Conservation (phyloP, 2,888 invertebrate species). For the Germaria angustata region DNA sequence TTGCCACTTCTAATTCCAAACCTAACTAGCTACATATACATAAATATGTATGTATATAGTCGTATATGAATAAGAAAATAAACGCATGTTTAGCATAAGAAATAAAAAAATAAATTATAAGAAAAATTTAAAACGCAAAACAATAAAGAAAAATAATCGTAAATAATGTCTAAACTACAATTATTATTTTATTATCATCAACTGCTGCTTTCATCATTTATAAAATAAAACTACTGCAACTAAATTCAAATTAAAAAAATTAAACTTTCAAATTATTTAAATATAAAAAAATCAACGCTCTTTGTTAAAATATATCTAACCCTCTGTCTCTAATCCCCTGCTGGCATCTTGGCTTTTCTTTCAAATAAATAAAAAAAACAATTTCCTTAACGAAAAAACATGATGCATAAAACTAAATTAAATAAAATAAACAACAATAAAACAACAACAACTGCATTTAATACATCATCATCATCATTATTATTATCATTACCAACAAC, state of each 20-base stretch:
- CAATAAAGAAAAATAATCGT: constrained; percentile 13
- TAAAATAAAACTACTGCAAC: constrained; percentile 37
- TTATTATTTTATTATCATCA: constrained; percentile 39
- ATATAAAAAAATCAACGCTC: not conserved
- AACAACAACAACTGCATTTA: constrained; percentile 69
- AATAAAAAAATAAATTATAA: constrained; percentile 1
- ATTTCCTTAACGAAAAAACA: constrained; percentile 37
- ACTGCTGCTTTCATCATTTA: constrained; percentile 36
- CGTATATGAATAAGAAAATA: too few species aligned
- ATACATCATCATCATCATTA: constrained; percentile 67
- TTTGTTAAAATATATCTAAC: constrained; percentile 28
- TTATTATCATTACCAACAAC: not conserved
- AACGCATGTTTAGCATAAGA: constrained; percentile 23
- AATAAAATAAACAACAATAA: constrained; percentile 48
- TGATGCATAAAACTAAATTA: constrained; percentile 63
- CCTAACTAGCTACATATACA: constrained; percentile 10
- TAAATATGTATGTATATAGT: not conserved
- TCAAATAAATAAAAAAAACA: not conserved
- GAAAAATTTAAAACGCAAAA: not conserved
- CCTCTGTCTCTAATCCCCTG: constrained; percentile 5
- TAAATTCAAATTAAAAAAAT: constrained; percentile 28
- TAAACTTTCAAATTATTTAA: not conserved
- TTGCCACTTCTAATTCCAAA: constrained; percentile 8
- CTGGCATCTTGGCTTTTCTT: constrained; percentile 21
- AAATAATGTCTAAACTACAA: constrained; percentile 58